Percentiles rank a stretch among this genome's conserved stretches.
phyloP scores from a whole-genome alignment of 2,797 vertebrate species.

The Alca torda region DNA sequence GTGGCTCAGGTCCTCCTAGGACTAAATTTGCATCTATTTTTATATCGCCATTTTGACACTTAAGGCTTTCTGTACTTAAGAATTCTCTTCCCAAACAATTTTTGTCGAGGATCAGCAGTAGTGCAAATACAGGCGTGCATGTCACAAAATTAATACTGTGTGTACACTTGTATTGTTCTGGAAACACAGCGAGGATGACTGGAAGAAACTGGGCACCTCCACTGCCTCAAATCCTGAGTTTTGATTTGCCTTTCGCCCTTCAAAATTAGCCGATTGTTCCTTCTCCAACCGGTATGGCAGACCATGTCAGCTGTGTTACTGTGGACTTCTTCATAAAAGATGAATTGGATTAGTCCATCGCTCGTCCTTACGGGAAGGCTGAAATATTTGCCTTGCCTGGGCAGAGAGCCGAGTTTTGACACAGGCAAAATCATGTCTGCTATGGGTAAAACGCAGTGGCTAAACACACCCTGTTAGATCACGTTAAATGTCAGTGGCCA shows the following conservation, averaged over 20 bases:
- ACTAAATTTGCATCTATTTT: conserved; percentile 47
- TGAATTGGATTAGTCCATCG: conserved; percentile 67
- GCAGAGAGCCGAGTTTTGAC: conserved; percentile 58
- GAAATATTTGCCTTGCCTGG: conserved; percentile 64
- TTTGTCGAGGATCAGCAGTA: conserved; percentile 33
- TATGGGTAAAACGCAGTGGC: conserved; percentile 34
- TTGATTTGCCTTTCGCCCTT: conserved; percentile 56
- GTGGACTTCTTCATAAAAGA: conserved; percentile 68
- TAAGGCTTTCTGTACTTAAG: conserved; percentile 26
- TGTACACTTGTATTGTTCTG: conserved; percentile 67
- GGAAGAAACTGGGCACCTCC: conserved; percentile 58
- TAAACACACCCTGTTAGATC: conserved; percentile 51
- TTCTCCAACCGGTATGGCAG: conserved; percentile 64
- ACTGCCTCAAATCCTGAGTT: conserved; percentile 37
- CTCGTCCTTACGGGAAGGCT: conserved; percentile 66
- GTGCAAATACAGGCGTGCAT: conserved; percentile 57
- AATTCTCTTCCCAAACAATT: conserved; percentile 24
- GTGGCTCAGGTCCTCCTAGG: conserved; percentile 22
- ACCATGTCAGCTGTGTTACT: conserved; percentile 63
- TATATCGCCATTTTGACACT: neutral
- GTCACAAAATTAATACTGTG: conserved; percentile 57
- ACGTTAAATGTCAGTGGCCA: neutral
- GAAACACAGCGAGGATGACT: conserved; percentile 53
- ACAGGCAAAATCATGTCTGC: conserved; percentile 55
- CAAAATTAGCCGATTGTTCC: conserved; percentile 54